Base-by-base conservation (phyloP, 92 coral and sea anemone genomes). In the Epizoanthus stellaris region DNA sequence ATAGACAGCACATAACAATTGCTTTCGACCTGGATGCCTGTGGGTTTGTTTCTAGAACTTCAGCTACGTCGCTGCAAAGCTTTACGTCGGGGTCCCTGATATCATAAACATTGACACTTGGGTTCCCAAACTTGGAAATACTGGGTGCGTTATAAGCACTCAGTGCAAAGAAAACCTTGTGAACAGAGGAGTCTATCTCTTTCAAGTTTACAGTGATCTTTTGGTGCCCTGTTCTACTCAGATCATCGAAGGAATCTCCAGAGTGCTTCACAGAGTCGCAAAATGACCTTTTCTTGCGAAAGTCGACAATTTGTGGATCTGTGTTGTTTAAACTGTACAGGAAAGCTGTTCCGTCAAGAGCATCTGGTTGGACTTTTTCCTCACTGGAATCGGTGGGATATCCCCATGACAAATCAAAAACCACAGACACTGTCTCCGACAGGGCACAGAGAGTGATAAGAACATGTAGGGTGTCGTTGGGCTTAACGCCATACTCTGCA, bases 71-170 rank as follows among this genome's bases (percentile, higher is more conserved):
- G 36, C 58, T 47, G 42, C 71, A 80, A 19, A 60, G 40, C 58
- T 80, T 64, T 16, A 64, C 52, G 19, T 80, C 85, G 14, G 59
- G 21, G 19, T 64, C 39, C 12, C 66, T 23, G 20, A 45, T 25
- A 80, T 64, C 58, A 57, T 38, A 71, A 15, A 71, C 76, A 43
- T 71, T 43, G 9, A 71, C 54, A 23, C 38, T 80, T 65, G 73
- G 61, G 9, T 69, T 38, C 64, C 58, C 72, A 45, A 49, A 52
- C 71, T 40, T 65, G 15, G 73, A 64, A 15, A 45, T 80, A 12
- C 85, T 59, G 9, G 85, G 72, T 21, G 71, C 59, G 7, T 80
- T 59, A 42, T 21, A 59, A 57, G 85, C 59, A 63, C 85, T 59
- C 23, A 64, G 17, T 19, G 85, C 47, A 80, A 71, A 71, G 57